phyloP scores from a whole-genome alignment of 1,140 invertebrate species.

The Phenacoccus solenopsis region DNA sequence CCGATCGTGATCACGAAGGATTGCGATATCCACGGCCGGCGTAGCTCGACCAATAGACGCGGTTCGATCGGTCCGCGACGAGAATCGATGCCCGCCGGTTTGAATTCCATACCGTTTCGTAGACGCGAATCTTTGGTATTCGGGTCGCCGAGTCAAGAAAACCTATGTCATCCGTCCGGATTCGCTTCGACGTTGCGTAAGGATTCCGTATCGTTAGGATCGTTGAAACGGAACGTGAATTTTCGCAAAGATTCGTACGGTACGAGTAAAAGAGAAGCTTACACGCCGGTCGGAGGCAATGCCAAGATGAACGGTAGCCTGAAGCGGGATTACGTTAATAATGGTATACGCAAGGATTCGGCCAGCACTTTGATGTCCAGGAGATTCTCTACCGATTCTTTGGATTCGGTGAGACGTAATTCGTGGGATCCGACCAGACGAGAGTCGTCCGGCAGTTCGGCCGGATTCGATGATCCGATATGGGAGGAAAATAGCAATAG shows the following conservation, averaged over 20 bases:
- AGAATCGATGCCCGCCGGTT: slow-evolving; percentile 34
- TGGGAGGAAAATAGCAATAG: slow-evolving; percentile 33
- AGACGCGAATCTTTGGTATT: slow-evolving; percentile 35
- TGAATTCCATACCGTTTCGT: slow-evolving; percentile 26
- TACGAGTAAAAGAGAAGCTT: not conserved
- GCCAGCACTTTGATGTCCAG: slow-evolving; percentile 38
- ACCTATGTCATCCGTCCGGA: slow-evolving; percentile 42
- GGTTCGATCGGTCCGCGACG: slow-evolving; percentile 31
- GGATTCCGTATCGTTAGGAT: slow-evolving; percentile 26
- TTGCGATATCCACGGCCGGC: slow-evolving; percentile 54
- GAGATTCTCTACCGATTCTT: slow-evolving; percentile 52
- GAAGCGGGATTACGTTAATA: not conserved
- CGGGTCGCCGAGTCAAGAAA: slow-evolving; percentile 20
- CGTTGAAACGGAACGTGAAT: slow-evolving; percentile 18
- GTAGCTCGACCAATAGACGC: slow-evolving; percentile 37
- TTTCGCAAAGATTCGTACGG: not conserved
- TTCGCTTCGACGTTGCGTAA: slow-evolving; percentile 49
- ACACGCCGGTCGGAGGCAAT: not conserved
- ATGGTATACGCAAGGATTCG: not conserved
- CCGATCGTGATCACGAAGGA: slow-evolving; percentile 31
- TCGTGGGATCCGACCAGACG: slow-evolving; percentile 50
- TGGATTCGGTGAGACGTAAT: slow-evolving; percentile 49
- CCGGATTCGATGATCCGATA: slow-evolving; percentile 39
- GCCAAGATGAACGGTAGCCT: not conserved
- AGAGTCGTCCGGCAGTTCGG: slow-evolving; percentile 41